Conservation (phyloP, 2,888 invertebrate genomes). For the Agonopterix alstromeriana region DNA sequence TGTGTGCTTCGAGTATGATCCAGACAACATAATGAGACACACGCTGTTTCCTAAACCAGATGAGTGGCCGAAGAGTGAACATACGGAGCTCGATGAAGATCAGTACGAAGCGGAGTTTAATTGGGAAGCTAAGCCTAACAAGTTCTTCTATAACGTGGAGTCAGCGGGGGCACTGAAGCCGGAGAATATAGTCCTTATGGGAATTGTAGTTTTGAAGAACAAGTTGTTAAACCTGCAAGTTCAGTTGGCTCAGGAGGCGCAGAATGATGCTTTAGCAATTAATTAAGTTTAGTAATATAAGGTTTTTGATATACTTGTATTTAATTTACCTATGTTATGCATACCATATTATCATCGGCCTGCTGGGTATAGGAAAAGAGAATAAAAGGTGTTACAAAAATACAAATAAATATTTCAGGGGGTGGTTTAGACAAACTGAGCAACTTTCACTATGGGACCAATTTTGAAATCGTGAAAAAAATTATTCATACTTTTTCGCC, state of each 20-base stretch:
- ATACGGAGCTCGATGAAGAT: slow-evolving; percentile 94
- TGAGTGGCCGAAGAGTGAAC: slow-evolving; percentile 99
- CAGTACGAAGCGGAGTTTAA: slow-evolving; percentile 96
- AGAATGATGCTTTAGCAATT: slow-evolving; percentile 88
- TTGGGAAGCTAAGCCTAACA: slow-evolving; percentile 96
- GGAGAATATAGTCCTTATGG: slow-evolving; percentile 97
- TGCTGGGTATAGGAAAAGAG: too few species aligned
- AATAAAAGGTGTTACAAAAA: too few species aligned
- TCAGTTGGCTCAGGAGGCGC: slow-evolving; percentile 90
- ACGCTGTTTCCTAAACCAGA: slow-evolving; percentile 97
- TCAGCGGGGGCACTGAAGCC: slow-evolving; percentile 96
- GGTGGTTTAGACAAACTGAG: too few species aligned
- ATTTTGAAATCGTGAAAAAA: too few species aligned
- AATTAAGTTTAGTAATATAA: slow-evolving; percentile 37
- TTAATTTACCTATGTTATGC: too few species aligned
- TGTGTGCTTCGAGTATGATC: slow-evolving; percentile 99
- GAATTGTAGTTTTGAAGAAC: slow-evolving; percentile 93
- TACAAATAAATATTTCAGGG: too few species aligned
- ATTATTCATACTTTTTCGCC: too few species aligned
- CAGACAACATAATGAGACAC: slow-evolving; percentile 97
- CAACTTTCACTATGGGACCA: too few species aligned
- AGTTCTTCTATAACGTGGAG: slow-evolving; percentile 98
- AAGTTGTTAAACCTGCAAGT: slow-evolving; percentile 97
- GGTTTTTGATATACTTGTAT: too few species aligned
- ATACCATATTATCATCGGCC: too few species aligned